Evolutionary conservation across 2,113 vertebrate species (phyloP).

Genomic region (Perognathus longimembris): DNA sequence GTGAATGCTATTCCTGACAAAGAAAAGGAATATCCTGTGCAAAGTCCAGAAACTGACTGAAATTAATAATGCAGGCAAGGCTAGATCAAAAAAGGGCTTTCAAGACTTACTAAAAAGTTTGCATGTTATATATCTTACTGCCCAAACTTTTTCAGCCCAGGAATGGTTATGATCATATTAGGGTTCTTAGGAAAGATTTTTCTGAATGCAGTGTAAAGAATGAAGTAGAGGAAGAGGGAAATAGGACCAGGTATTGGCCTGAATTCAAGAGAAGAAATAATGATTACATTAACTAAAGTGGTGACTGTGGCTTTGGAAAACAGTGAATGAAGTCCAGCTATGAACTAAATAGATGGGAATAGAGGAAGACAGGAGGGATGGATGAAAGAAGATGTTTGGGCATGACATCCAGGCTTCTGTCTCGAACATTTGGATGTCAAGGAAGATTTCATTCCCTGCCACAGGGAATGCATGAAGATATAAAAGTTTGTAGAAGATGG

Average conservation of each 20-base stretch:
- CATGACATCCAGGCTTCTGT: neutral
- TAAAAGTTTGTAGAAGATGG: neutral
- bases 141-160: neutral
- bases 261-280: neutral
- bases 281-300: neutral
- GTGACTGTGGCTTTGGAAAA: too few relatives aligned
- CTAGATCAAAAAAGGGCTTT: neutral
- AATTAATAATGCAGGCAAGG: neutral
- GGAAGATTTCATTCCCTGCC: neutral
- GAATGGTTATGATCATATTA: neutral
- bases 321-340: rapidly evolving
- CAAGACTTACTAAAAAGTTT: neutral
- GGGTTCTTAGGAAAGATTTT: neutral
- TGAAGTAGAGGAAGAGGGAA: neutral
- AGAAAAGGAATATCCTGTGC: neutral
- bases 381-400: neutral
- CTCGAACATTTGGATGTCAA: neutral
- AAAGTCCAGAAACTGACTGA: neutral
- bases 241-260: neutral
- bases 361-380: too few relatives aligned
- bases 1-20: neutral
- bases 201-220: neutral
- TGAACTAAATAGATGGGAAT: neutral
- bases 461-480: neutral
- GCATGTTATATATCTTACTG: neutral